A percentile compares a stretch with the other conserved stretches of the same genome.
Evolutionary conservation across 2,888 invertebrate species (phyloP).

Genomic region (Amiota communis): DNA sequence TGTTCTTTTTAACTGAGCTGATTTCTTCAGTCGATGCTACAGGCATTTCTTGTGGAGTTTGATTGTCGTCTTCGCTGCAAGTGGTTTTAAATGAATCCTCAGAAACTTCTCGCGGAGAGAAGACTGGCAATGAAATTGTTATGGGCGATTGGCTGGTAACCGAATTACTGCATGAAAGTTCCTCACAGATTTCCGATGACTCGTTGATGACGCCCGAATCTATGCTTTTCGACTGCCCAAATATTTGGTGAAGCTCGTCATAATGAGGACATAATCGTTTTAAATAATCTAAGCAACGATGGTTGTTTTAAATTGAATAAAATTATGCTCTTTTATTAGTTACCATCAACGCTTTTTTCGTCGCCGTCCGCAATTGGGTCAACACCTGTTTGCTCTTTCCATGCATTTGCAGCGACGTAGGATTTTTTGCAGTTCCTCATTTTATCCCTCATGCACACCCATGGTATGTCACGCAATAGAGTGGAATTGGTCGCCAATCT

Average conservation of each 20-base stretch:
- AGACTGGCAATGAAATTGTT: background rate
- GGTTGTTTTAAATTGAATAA: background rate
- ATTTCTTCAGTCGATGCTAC: background rate
- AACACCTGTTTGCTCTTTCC: background rate
- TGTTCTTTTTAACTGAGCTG: too few relatives aligned
- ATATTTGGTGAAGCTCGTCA: slow-evolving; percentile 1
- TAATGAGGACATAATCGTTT: background rate
- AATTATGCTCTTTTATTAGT: background rate
- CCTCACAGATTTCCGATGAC: background rate
- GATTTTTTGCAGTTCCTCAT: background rate
- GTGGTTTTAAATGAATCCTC: background rate
- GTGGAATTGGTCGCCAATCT: background rate
- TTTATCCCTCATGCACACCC: background rate
- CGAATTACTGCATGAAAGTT: background rate
- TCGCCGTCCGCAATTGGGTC: background rate
- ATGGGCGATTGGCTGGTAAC: background rate
- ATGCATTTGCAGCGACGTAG: background rate
- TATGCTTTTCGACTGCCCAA: background rate
- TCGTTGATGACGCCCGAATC: background rate
- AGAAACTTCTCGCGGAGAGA: background rate
- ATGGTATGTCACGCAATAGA: background rate
- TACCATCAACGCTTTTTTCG: background rate
- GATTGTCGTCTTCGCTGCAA: background rate
- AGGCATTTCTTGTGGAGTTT: background rate
- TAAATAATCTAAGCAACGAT: background rate